phyloP scores from a whole-genome alignment of 2,888 invertebrate genomes.

The Drosophila hamatofila region DNA sequence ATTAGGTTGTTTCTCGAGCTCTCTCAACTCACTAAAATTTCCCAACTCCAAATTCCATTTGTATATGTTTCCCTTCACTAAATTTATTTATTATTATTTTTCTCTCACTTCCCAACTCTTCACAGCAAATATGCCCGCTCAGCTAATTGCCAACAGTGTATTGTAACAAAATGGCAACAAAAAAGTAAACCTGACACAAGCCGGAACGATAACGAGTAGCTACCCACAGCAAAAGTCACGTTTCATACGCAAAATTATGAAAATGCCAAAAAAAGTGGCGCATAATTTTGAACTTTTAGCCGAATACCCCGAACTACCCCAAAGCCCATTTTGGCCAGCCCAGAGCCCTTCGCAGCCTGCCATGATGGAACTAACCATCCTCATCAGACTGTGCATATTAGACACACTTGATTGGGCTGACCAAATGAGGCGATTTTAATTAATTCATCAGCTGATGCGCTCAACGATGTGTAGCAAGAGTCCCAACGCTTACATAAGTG shows the following conservation, averaged over 20 bases:
- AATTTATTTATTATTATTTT: no score
- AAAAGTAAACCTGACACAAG: conserved; percentile 34
- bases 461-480: conserved; percentile 46
- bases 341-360: not conserved
- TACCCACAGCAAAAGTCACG: conserved; percentile 67
- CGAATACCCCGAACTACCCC: not conserved
- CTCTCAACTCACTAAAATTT: not conserved
- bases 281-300: conserved; percentile 63
- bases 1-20: not conserved
- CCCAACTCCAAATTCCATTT: not conserved
- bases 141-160: not conserved
- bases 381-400: conserved; percentile 36
- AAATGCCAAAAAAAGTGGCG: conserved; percentile 67
- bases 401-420: conserved; percentile 66
- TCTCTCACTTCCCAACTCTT: not conserved
- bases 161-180: conserved; percentile 13
- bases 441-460: conserved; percentile 68
- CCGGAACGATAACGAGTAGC: conserved; percentile 43
- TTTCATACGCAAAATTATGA: conserved; percentile 78
- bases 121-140: not conserved
- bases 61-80: no score
- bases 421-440: conserved; percentile 80
- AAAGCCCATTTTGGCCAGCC: not conserved
- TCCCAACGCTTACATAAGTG: conserved; percentile 11
- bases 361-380: not conserved